phyloP scores from a whole-genome alignment of 35 echinoderm and acorn worm genomes.

The Ophioderma brevispina region DNA sequence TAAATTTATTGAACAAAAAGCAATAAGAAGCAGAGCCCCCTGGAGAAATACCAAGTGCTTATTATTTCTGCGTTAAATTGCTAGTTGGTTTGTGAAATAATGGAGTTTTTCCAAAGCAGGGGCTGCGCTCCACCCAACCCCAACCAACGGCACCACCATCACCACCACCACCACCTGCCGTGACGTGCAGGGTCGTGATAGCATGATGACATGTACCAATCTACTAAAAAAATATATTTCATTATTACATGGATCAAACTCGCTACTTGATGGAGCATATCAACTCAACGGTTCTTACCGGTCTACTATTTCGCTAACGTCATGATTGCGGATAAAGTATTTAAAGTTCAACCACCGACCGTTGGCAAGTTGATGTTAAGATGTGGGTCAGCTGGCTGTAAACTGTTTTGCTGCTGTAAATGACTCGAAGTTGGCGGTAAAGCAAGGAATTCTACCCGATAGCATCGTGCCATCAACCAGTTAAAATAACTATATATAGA shows the following conservation, averaged over 20 bases:
- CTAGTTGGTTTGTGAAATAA: neutral
- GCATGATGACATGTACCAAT: neutral
- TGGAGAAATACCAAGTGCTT: neutral
- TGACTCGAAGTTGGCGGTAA: neutral
- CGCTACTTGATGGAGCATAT: slow-evolving; percentile 5
- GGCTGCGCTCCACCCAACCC: neutral
- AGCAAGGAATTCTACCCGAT: slow-evolving; percentile 9
- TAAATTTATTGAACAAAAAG: neutral
- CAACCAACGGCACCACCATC: neutral
- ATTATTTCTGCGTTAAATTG: neutral
- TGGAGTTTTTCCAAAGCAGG: neutral
- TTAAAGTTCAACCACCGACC: neutral
- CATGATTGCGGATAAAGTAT: slow-evolving; percentile 1
- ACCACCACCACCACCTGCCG: neutral
- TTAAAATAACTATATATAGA: neutral
- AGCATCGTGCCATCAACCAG: neutral
- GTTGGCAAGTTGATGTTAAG: neutral
- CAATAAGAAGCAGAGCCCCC: neutral
- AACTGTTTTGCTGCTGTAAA: neutral
- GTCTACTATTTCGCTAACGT: neutral
- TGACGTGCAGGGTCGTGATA: neutral
- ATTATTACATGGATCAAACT: neutral
- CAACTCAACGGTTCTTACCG: neutral
- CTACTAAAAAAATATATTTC: neutral
- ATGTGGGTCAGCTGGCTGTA: neutral